Conservation (phyloP, 1,140 invertebrate genomes). For the Cephus cinctus region DNA sequence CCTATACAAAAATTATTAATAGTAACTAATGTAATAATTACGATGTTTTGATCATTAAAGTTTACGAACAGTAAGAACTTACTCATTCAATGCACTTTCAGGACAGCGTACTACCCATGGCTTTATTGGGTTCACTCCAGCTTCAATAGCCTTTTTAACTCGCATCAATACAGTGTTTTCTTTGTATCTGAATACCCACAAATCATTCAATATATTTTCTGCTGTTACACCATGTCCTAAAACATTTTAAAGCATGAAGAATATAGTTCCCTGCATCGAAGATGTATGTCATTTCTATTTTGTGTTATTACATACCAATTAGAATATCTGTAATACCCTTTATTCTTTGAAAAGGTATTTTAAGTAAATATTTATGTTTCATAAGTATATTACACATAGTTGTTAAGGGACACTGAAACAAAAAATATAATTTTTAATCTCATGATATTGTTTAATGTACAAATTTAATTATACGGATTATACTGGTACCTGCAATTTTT, state of each 20-base stretch:
- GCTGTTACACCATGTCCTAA: neutral
- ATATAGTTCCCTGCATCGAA: neutral
- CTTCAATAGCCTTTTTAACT: no score
- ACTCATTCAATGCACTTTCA: conserved; percentile 1
- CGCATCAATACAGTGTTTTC: no score
- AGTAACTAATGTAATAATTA: no score
- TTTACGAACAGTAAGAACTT: no score
- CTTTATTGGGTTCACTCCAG: conserved; percentile 1
- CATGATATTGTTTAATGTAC: no score
- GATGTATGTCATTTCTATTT: neutral
- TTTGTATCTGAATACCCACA: no score
- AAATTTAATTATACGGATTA: no score
- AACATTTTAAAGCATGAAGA: neutral
- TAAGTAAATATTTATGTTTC: neutral
- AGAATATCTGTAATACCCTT: conserved; percentile 6
- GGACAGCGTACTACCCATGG: conserved; percentile 16
- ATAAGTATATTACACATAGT: neutral
- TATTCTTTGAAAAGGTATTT: neutral
- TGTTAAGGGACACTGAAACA: neutral
- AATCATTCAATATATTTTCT: no score
- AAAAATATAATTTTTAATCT: conserved; percentile 5
- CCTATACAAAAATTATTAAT: no score
- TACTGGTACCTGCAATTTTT: conserved; percentile 13
- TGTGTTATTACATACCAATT: conserved; percentile 6
- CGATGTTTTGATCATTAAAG: no score